A percentile compares a stretch with the other conserved stretches of the same genome.
phyloP scores from a whole-genome alignment of 1,140 invertebrate species.

The Papilio machaon region DNA sequence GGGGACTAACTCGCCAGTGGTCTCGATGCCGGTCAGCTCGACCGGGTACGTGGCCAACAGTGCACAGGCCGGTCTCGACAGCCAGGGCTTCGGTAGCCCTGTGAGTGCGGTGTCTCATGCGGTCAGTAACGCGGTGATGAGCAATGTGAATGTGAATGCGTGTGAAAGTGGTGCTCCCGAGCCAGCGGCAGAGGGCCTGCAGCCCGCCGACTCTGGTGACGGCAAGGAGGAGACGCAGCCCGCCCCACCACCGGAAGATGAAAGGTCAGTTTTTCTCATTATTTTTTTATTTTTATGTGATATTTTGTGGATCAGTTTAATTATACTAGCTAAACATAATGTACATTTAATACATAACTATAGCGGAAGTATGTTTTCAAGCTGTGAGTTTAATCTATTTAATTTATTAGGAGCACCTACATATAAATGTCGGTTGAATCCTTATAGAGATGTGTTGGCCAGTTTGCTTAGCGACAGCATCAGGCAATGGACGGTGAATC shows the following conservation, averaged over 20 bases:
- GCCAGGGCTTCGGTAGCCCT: slow-evolving; percentile 80
- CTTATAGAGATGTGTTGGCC: not conserved
- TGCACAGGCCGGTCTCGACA: slow-evolving; percentile 69
- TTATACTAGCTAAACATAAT: not conserved
- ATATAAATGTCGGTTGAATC: not conserved
- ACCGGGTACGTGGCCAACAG: slow-evolving; percentile 71
- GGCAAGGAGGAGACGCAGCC: slow-evolving; percentile 75
- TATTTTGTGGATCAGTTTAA: not conserved
- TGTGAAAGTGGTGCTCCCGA: slow-evolving; percentile 76
- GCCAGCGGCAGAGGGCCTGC: slow-evolving; percentile 64
- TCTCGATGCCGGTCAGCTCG: slow-evolving; percentile 78
- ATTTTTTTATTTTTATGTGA: not conserved
- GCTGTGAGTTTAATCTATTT: not conserved
- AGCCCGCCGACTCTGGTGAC: slow-evolving; percentile 69
- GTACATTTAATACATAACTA: not conserved
- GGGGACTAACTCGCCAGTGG: slow-evolving; percentile 80
- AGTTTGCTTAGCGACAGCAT: slow-evolving; percentile 40
- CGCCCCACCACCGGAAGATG: slow-evolving; percentile 82
- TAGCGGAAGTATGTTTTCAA: not conserved
- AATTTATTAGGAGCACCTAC: not conserved
- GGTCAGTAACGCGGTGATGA: slow-evolving; percentile 76
- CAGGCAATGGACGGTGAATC: slow-evolving; percentile 51
- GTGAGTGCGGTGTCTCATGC: slow-evolving; percentile 80
- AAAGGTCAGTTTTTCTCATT: slow-evolving; percentile 82
- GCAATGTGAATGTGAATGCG: slow-evolving; percentile 77